Conservation (phyloP, 1,140 invertebrate species). For the Pteromalus puparum region DNA sequence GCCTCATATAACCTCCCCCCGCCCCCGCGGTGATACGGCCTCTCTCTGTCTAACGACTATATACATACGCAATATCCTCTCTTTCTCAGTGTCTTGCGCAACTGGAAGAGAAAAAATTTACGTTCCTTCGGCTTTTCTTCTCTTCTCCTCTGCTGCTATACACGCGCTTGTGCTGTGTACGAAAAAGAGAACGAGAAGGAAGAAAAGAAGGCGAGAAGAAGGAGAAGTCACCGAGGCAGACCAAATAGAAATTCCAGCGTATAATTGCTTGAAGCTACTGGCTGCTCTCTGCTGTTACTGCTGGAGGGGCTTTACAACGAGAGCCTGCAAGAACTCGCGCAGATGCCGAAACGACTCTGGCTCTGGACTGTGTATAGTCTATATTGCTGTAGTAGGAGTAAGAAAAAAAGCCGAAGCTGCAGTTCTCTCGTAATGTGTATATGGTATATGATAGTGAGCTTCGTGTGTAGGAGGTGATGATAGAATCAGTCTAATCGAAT, state of each 20-base stretch:
- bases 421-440: too few relatives aligned
- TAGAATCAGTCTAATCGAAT: too few relatives aligned
- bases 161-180: not conserved
- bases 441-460: too few relatives aligned
- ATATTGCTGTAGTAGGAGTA: not conserved
- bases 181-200: not conserved
- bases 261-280: conserved; percentile 46
- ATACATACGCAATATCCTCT: not conserved
- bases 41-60: not conserved
- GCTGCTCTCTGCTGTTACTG: conserved; percentile 20
- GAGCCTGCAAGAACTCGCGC: conserved; percentile 22
- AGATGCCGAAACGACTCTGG: not conserved
- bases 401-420: not conserved
- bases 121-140: not conserved
- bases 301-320: conserved; percentile 30
- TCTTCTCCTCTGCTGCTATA: too few relatives aligned
- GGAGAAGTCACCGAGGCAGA: conserved; percentile 27
- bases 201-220: not conserved
- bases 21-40: not conserved
- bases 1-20: not conserved
- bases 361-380: not conserved
- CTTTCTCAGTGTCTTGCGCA: conserved; percentile 11
- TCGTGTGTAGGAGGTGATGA: too few relatives aligned
- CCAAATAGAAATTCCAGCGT: conserved; percentile 52
- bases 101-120: conserved; percentile 32